A percentile compares a stretch with the other conserved stretches of the same genome.
Evolutionary conservation across 1,140 invertebrate species (phyloP).

Genomic region (Chelonus insularis): DNA sequence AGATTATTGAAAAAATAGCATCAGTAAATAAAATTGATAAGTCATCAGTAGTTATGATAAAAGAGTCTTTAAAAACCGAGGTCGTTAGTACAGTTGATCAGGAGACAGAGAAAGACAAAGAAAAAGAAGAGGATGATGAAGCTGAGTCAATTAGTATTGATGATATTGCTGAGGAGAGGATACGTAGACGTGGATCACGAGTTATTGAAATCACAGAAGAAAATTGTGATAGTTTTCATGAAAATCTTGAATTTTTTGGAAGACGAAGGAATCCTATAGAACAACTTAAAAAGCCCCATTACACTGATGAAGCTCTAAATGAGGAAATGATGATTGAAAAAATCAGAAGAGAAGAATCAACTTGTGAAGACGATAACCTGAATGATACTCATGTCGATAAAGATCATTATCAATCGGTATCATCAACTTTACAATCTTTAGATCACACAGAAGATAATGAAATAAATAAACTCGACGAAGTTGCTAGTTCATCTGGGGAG

Average conservation of each 20-base stretch:
- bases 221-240: conserved; percentile 56
- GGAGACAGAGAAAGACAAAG: conserved; percentile 44
- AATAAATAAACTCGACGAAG: no score
- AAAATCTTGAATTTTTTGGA: conserved; percentile 53
- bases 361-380: conserved; percentile 13
- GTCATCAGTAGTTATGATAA: conserved; percentile 35
- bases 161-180: conserved; percentile 25
- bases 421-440: conserved; percentile 4
- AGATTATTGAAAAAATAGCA: background rate
- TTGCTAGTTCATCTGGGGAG: conserved; percentile 1
- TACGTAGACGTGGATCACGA: conserved; percentile 35
- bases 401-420: background rate
- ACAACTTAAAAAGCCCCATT: conserved; percentile 14
- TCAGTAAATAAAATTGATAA: conserved; percentile 46
- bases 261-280: conserved; percentile 38
- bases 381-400: conserved; percentile 6
- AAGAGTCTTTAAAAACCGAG: conserved; percentile 33
- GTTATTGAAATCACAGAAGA: conserved; percentile 56
- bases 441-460: background rate
- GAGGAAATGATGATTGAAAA: conserved; percentile 21
- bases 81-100: conserved; percentile 42
- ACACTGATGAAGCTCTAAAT: conserved; percentile 22
- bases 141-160: conserved; percentile 27
- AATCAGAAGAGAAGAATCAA: background rate
- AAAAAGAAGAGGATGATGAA: conserved; percentile 16